Evolutionary conservation across 1,140 invertebrate genomes (phyloP), one percentile per base, ranked within the genome.

Genomic region (Meloidogyne floridensis): DNA sequence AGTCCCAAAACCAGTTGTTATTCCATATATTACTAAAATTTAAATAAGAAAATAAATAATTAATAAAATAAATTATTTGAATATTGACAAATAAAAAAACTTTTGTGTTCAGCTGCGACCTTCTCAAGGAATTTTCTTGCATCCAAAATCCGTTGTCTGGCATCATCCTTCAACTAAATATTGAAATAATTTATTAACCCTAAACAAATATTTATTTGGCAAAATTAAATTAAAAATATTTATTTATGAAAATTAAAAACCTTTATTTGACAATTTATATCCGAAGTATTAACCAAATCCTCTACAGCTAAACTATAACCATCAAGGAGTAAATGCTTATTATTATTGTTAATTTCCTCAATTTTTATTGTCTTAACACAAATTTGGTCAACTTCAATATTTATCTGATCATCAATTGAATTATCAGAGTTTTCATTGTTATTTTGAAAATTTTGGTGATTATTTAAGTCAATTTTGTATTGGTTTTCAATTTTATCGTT

Each of bases 1-100:
- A 83, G 93, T 94, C 77, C 94, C 94, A 89, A 94, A 94, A 54
- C 94, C 94, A n/a, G 94, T 94, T 6, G 93, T 94, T 56, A 94
- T 93, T 20, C 93, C 94, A 90, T 94, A 94, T 7, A 93, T 93
- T 81, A 84, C 84, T 85, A 71, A 70, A 85, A 86, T 42, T 7
- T 20, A 32, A 76, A 32, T 10, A 20, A 47, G n/a, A 20, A 1
- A 81, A 73, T n/a, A 13, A 43, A 32, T 32, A 32, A 32, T 32
- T 32, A 15, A 6, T 69, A 87, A 91, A 86, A 20, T 59, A 15
- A 32, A 65, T 6, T n/a, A 65, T 32, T 32, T 32, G 32, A n/a
- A n/a, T 65, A 65, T 7, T 65, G 7, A 75, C 71, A 20, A 69
- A 11, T 32, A 54, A 75, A 32, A 32, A 47, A 51, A 89, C 88